Evolutionary conservation across 1,140 invertebrate genomes (phyloP).

Genomic region (Pseudomyrmex concolor): DNA sequence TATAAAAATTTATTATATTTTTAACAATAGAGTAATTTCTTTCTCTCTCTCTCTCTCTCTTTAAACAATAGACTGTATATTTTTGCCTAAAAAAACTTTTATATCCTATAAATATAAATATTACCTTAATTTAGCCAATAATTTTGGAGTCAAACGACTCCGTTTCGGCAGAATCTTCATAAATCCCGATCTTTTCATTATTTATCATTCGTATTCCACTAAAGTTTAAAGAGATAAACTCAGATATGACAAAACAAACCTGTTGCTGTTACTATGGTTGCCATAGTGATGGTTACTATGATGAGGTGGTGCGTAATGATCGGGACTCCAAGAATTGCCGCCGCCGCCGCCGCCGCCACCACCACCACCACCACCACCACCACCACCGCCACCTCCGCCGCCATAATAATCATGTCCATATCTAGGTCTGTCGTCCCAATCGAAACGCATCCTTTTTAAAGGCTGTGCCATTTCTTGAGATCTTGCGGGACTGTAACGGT

Average conservation of each 20-base stretch:
- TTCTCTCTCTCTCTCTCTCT: too few relatives aligned
- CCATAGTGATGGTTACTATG: constrained; percentile 86
- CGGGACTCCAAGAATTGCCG: constrained; percentile 80
- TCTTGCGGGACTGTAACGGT: constrained; percentile 91
- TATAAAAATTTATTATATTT: not conserved
- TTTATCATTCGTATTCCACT: constrained; percentile 7
- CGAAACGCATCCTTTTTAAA: constrained; percentile 91
- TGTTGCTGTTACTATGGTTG: constrained; percentile 83
- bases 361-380: constrained; percentile 75
- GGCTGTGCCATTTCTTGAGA: constrained; percentile 91
- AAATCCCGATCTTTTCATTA: constrained; percentile 55
- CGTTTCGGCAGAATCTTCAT: constrained; percentile 67
- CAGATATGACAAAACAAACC: constrained; percentile 72
- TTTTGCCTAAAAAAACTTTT: constrained; percentile 1
- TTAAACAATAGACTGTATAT: not conserved
- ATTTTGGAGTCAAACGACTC: constrained; percentile 80
- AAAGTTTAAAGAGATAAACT: constrained; percentile 33
- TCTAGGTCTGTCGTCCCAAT: constrained; percentile 88
- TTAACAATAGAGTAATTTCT: not conserved
- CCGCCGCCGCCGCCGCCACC: constrained; percentile 79
- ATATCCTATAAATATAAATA: not conserved
- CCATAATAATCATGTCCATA: constrained; percentile 84
- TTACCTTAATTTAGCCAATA: constrained; percentile 81
- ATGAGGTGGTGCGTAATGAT: constrained; percentile 82
- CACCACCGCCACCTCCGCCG: constrained; percentile 78